Percentiles rank a stretch among this genome's conserved stretches.
These are phyloP conservation scores for Gastracanthus pulcherrimus DNA, from an alignment of 2,888 invertebrate species.

Conservation along the genomic window DNA sequence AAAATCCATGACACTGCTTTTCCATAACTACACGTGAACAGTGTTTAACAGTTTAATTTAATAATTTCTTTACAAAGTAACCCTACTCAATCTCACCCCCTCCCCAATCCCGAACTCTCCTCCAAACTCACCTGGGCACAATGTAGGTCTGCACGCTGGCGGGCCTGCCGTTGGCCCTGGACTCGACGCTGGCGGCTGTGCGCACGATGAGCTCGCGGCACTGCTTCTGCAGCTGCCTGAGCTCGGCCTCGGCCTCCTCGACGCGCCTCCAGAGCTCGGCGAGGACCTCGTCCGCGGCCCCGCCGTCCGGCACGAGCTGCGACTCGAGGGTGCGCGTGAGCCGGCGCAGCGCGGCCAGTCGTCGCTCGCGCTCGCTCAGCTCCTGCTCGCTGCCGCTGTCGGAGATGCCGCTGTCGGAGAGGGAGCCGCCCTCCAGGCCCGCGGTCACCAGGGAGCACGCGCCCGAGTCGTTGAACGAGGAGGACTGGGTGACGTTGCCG, in stretches of 20 bases:
- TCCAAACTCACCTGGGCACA: slow-evolving; percentile 65
- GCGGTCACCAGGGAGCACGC: slow-evolving; percentile 6
- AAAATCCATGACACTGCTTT: too few species aligned
- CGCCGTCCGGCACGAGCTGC: slow-evolving; percentile 80
- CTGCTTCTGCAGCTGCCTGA: slow-evolving; percentile 84
- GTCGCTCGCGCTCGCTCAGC: slow-evolving; percentile 83
- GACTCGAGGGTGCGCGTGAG: slow-evolving; percentile 84
- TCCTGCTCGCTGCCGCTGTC: slow-evolving; percentile 86
- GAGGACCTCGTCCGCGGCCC: slow-evolving; percentile 81
- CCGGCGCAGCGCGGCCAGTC: slow-evolving; percentile 83
- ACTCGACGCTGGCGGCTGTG: slow-evolving; percentile 79
- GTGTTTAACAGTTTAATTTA: too few species aligned
- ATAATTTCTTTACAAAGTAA: too few species aligned
- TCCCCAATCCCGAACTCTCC: not conserved
- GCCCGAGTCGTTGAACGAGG: slow-evolving; percentile 66
- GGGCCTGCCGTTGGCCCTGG: slow-evolving; percentile 63
- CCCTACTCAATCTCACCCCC: too few species aligned
- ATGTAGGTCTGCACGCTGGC: slow-evolving; percentile 57
- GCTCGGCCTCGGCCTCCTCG: slow-evolving; percentile 85
- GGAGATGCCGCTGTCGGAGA: slow-evolving; percentile 89
- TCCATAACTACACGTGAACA: too few species aligned
- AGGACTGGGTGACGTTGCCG: slow-evolving; percentile 47
- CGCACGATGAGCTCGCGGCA: slow-evolving; percentile 83
- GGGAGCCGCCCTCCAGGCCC: slow-evolving; percentile 80
- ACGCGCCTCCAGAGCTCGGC: slow-evolving; percentile 84